Evolutionary conservation across 2,113 vertebrate species (phyloP).

Genomic region (Pampusana beccarii): DNA sequence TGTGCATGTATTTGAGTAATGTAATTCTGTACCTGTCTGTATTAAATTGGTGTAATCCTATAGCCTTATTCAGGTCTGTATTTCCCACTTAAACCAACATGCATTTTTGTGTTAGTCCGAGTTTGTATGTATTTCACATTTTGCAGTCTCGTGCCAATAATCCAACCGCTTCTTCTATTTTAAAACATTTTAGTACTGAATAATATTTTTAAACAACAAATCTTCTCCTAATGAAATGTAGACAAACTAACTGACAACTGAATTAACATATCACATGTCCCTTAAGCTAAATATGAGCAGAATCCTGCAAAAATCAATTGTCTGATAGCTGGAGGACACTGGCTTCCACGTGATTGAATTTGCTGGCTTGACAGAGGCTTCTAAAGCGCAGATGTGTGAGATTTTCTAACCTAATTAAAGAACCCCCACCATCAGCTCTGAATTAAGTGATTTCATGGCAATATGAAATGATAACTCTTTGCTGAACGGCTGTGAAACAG

Average conservation of each 20-base stretch:
- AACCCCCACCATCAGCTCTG: constrained; percentile 39
- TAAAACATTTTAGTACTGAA: background rate
- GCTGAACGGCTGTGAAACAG: background rate
- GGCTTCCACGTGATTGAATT: constrained; percentile 72
- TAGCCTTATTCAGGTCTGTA: background rate
- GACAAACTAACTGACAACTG: constrained; percentile 61
- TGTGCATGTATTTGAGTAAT: background rate
- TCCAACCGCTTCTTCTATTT: background rate
- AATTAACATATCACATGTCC: constrained; percentile 50
- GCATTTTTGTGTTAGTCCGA: background rate
- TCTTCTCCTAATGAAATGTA: constrained; percentile 31
- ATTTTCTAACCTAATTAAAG: constrained; percentile 77
- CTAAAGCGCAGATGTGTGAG: constrained; percentile 35
- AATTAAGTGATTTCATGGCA: constrained; percentile 57
- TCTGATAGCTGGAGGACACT: constrained; percentile 70
- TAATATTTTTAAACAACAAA: background rate
- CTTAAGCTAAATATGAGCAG: constrained; percentile 70
- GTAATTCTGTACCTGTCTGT: background rate
- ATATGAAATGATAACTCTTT: constrained; percentile 48
- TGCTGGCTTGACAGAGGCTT: constrained; percentile 67
- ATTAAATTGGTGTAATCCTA: background rate
- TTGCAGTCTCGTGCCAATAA: background rate
- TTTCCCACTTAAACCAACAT: background rate
- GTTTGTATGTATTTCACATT: background rate
- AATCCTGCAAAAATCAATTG: constrained; percentile 74